A percentile compares a stretch with the other conserved stretches of the same genome.
Evolutionary conservation across 1,140 invertebrate genomes (phyloP).

Genomic region (Trichonephila clavata): DNA sequence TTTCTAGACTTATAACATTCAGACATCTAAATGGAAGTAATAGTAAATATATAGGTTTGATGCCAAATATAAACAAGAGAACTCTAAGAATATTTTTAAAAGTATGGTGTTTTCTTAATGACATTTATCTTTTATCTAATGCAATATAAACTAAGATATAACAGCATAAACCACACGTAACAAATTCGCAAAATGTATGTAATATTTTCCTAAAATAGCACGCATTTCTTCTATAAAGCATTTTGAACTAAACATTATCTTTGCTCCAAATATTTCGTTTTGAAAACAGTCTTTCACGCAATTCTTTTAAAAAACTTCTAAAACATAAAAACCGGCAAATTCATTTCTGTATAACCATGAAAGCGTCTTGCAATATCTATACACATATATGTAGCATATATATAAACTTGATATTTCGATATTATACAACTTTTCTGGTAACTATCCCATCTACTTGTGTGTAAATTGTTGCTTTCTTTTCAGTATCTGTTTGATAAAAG

Average conservation of each 20-base stretch:
- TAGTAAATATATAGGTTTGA: no score
- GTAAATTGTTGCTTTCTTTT: not conserved
- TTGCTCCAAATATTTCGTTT: not conserved
- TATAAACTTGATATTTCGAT: not conserved
- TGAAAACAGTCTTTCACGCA: not conserved
- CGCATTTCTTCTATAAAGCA: not conserved
- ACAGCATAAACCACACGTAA: no score
- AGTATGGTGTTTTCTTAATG: no score
- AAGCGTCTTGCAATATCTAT: not conserved
- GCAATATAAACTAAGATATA: no score
- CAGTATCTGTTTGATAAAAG: conserved; percentile 15
- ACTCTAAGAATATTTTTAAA: no score
- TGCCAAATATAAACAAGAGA: no score
- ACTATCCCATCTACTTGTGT: not conserved
- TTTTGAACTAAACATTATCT: not conserved
- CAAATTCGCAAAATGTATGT: not conserved
- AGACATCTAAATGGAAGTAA: no score
- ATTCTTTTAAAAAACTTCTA: not conserved
- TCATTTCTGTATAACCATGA: not conserved
- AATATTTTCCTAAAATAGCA: not conserved
- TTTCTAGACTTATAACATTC: no score
- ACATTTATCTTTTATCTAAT: no score
- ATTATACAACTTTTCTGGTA: not conserved
- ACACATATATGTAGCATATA: not conserved
- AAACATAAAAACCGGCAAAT: not conserved